These are phyloP conservation scores for Dendronephthya gigantea DNA, from an alignment of 64 coral and sea anemone species.

Conservation along the genomic window DNA sequence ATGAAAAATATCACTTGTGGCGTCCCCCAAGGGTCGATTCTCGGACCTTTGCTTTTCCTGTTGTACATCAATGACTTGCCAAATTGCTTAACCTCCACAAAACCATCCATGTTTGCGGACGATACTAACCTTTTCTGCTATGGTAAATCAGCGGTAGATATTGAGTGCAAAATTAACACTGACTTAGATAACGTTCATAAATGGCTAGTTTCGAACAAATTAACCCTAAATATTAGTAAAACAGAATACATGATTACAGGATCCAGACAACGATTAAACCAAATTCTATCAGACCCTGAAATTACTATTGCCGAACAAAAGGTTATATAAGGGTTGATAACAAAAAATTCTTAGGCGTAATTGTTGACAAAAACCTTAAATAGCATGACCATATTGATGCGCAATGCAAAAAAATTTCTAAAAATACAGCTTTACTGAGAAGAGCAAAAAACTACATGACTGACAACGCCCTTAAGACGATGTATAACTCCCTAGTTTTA, in stretches of 20 bases:
- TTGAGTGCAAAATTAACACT: conserved; percentile 13
- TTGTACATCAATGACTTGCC: conserved; percentile 26
- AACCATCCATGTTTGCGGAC: conserved; percentile 33
- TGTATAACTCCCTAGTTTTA: no score
- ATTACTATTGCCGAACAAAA: not conserved
- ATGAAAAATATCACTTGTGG: not conserved
- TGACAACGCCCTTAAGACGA: no score
- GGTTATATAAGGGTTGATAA: no score
- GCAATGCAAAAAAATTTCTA: no score
- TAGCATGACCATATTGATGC: no score
- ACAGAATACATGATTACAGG: conserved; percentile 29
- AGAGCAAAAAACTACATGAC: no score
- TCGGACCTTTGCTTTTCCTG: conserved; percentile 22
- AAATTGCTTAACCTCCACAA: conserved; percentile 13
- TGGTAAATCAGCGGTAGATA: not conserved
- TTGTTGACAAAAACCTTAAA: no score
- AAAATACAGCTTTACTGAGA: no score
- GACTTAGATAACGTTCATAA: conserved; percentile 20
- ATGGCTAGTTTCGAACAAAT: conserved; percentile 27
- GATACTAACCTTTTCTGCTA: conserved; percentile 20
- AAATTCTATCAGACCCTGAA: not conserved
- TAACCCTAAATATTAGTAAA: conserved; percentile 32
- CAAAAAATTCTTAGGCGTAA: no score
- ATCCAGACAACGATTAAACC: conserved; percentile 5
- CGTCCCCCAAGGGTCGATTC: conserved; percentile 24